Evolutionary conservation across 2,888 invertebrate species (phyloP).

Genomic region (Nephrocerus scutellatus): DNA sequence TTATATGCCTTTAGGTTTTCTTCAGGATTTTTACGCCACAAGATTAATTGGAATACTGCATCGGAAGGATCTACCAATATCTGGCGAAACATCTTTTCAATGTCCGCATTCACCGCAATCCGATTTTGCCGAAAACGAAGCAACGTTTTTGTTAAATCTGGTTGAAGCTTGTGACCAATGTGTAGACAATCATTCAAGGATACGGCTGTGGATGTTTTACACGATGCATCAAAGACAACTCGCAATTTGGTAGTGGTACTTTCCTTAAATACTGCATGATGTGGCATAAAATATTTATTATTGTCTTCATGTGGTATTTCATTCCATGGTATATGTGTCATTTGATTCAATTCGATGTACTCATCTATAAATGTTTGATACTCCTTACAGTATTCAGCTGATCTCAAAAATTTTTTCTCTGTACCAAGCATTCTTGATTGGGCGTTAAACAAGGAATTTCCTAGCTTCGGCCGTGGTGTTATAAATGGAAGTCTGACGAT

Average conservation of each 20-base stretch:
- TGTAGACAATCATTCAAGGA: slow-evolving; percentile 19
- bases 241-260: slow-evolving; percentile 20
- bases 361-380: too few relatives aligned
- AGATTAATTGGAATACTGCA: slow-evolving; percentile 18
- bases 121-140: slow-evolving; percentile 15
- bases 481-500: too few relatives aligned
- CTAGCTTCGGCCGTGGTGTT: too few relatives aligned
- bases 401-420: too few relatives aligned
- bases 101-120: slow-evolving; percentile 21
- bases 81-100: slow-evolving; percentile 18
- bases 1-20: slow-evolving; percentile 12
- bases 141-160: slow-evolving; percentile 14
- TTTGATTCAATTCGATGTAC: too few relatives aligned
- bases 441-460: too few relatives aligned
- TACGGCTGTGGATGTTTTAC: slow-evolving; percentile 9
- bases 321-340: too few relatives aligned
- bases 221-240: slow-evolving; percentile 15
- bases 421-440: too few relatives aligned
- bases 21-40: slow-evolving; percentile 15
- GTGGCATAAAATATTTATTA: too few relatives aligned
- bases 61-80: slow-evolving; percentile 14
- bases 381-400: too few relatives aligned
- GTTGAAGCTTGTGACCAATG: slow-evolving; percentile 18
- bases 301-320: too few relatives aligned
- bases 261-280: slow-evolving; percentile 19